Conservation (phyloP, 53 echinoderm and acorn worm species). For the Mesocentrotus franciscanus region DNA sequence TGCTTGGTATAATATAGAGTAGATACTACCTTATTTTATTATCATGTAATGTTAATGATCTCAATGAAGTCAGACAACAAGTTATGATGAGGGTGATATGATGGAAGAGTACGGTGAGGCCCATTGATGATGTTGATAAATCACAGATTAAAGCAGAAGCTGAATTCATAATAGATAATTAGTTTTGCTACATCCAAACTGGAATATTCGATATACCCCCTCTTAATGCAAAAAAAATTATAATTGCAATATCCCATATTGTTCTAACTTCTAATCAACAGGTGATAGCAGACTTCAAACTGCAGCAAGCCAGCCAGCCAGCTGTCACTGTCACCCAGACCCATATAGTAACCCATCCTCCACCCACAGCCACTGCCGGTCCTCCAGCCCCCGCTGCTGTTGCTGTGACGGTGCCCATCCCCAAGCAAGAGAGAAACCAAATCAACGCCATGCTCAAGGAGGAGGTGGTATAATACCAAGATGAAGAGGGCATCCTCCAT, state of each 20-base stretch:
- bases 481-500: not conserved
- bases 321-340: constrained; percentile 50
- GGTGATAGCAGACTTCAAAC: constrained; percentile 51
- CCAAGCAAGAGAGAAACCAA: constrained; percentile 80
- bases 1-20: no score
- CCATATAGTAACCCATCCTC: constrained; percentile 14
- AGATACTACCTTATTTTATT: no score
- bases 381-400: constrained; percentile 64
- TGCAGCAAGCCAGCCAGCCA: constrained; percentile 17
- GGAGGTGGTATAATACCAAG: constrained; percentile 52
- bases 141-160: no score
- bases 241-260: not conserved
- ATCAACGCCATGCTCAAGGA: constrained; percentile 56
- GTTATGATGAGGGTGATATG: no score
- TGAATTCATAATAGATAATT: no score
- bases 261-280: not conserved
- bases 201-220: no score
- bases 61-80: no score
- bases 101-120: no score
- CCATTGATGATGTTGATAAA: no score
- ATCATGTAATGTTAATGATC: not conserved
- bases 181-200: no score
- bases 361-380: constrained; percentile 15
- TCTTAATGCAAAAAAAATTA: no score
- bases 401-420: constrained; percentile 87